These are phyloP conservation scores for Scleropages formosus DNA, from an alignment of 2,797 vertebrate species.

Conservation along the genomic window DNA sequence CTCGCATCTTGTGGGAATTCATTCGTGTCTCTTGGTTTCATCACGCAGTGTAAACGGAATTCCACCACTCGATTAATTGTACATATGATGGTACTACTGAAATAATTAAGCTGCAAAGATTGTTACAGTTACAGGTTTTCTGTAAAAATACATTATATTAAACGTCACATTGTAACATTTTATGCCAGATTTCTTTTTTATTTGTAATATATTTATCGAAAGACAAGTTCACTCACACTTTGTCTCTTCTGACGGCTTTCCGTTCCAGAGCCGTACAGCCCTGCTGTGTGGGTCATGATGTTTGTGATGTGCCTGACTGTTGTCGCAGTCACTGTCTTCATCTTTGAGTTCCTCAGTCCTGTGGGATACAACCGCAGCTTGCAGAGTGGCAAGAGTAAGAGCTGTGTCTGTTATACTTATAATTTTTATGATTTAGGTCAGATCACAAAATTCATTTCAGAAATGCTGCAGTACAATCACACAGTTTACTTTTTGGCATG, in stretches of 20 bases:
- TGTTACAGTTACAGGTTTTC: too few relatives aligned
- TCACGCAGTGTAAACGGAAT: too few relatives aligned
- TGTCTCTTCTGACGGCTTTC: neutral
- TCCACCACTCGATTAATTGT: too few relatives aligned
- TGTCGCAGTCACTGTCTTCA: conserved; percentile 92
- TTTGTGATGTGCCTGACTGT: conserved; percentile 96
- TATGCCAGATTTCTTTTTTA: too few relatives aligned
- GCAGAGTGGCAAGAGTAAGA: conserved; percentile 86
- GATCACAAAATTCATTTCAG: conserved; percentile 27
- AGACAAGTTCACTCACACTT: neutral
- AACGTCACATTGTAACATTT: too few relatives aligned
- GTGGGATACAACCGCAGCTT: conserved; percentile 93
- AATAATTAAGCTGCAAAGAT: too few relatives aligned
- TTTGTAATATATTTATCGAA: neutral
- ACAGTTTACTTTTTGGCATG: conserved; percentile 7
- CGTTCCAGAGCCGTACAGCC: conserved; percentile 86
- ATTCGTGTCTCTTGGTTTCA: too few relatives aligned
- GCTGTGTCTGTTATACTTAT: conserved; percentile 21
- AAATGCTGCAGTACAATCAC: conserved; percentile 11
- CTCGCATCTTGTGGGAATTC: too few relatives aligned
- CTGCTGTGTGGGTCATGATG: conserved; percentile 97
- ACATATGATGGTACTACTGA: too few relatives aligned
- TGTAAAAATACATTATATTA: too few relatives aligned
- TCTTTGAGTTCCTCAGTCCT: conserved; percentile 96
- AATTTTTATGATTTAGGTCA: conserved; percentile 14